A percentile compares a stretch with the other conserved stretches of the same genome.
phyloP scores from a whole-genome alignment of 2,113 vertebrate genomes.

The Tachuris rubrigastra region DNA sequence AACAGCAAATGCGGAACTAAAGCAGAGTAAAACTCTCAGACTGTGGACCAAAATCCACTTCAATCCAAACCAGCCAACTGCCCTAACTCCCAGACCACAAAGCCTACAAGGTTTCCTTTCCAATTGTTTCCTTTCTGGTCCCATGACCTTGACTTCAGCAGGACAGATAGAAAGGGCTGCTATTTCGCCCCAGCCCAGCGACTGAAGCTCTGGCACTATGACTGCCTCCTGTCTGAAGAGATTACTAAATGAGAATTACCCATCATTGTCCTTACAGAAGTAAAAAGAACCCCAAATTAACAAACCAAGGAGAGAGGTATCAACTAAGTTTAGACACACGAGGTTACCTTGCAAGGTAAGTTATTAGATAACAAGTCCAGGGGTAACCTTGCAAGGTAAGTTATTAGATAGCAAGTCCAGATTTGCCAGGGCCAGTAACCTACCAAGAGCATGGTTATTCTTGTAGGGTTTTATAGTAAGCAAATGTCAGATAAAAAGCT shows the following conservation, averaged over 20 bases:
- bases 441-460: background rate
- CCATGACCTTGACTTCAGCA: background rate
- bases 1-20: background rate
- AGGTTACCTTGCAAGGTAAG: background rate
- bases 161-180: background rate
- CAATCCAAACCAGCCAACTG: background rate
- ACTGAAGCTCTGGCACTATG: fast-evolving
- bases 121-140: background rate
- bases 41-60: background rate
- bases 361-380: background rate
- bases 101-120: background rate
- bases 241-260: background rate
- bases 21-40: background rate
- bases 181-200: background rate
- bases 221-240: background rate
- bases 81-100: background rate
- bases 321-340: background rate
- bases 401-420: background rate
- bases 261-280: background rate
- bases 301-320: background rate
- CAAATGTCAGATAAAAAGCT: background rate
- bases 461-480: background rate
- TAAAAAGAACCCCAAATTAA: background rate
- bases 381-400: background rate
- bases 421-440: fast-evolving